Evolutionary conservation across 92 coral and sea anemone genomes (phyloP).

Genomic region (Phenganax subtilis): DNA sequence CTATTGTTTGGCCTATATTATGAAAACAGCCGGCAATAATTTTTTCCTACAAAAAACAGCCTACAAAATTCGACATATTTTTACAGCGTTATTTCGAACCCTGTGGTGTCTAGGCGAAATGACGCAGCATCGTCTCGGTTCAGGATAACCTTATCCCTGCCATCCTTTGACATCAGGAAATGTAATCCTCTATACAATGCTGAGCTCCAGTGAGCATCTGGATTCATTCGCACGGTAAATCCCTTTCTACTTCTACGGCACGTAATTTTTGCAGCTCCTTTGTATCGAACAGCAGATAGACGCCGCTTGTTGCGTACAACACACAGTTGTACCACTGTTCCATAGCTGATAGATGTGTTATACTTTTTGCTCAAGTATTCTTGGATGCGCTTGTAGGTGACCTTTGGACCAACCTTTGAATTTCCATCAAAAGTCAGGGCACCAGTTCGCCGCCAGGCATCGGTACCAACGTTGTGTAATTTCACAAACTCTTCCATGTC

Average conservation of each 20-base stretch:
- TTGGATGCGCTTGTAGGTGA: conserved; percentile 35
- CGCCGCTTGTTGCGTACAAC: conserved; percentile 45
- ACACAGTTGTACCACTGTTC: conserved; percentile 40
- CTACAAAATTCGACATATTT: too few species aligned
- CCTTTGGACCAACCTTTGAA: conserved; percentile 24
- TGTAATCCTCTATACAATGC: conserved; percentile 43
- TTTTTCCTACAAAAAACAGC: too few species aligned
- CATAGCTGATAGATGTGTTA: conserved; percentile 28
- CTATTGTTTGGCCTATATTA: too few species aligned
- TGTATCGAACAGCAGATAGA: conserved; percentile 28
- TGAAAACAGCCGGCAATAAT: too few species aligned
- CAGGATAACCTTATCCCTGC: conserved; percentile 43
- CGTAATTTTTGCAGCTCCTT: conserved; percentile 44
- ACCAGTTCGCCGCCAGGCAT: neutral
- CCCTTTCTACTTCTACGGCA: conserved; percentile 47
- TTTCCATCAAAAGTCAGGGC: conserved; percentile 27
- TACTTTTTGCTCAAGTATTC: conserved; percentile 4
- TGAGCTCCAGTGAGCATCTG: conserved; percentile 39
- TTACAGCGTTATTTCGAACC: too few species aligned
- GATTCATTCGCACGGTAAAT: conserved; percentile 34
- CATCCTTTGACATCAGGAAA: conserved; percentile 43
- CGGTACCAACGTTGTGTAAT: conserved; percentile 42
- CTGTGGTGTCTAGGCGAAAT: conserved; percentile 48
- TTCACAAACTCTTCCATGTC: conserved; percentile 45
- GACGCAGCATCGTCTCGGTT: conserved; percentile 53